Evolutionary conservation across 2,113 vertebrate species (phyloP), one percentile per base, ranked within the genome.

Genomic region (Ceyx margarethae): DNA sequence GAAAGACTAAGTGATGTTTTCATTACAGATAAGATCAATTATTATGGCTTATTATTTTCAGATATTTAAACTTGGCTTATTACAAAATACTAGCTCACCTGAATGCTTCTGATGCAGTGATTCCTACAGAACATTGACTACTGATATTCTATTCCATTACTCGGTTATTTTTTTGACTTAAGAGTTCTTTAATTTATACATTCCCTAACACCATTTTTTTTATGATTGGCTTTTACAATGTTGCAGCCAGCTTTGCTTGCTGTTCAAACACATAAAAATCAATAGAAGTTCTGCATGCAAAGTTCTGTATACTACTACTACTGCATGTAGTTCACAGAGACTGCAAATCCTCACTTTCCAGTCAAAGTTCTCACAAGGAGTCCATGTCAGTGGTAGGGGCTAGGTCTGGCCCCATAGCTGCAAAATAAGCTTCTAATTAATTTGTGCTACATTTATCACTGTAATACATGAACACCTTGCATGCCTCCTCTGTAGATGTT

Each of bases 11-110:
- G 16, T 50, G 25, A 11, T 75, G 51, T 53, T 90, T 95, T 88
- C 60, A 79, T 84, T 91, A 50, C 45, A 86, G 19, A 28, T 87
- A 81, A 16, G 42, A 89, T 94, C 64, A 75, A 74, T 92, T 94
- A 90, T 86, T 83, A 80, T 37, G 43, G 68, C 13, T 91, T 46
- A 67, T 89, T 89, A 87, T 90, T 91, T 92, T 95, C 79, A 95
- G 81, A 79, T 87, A 53, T 82, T 91, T n/a, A 86, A 72, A 15
- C 26, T 42, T 84, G 22, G 67, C 28, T 88, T 81, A n/a, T 86
- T 91, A 82, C 42, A 93, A 89, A 95, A 60, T 57, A 18, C 35
- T 64, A 89, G 45, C 48, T 80, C 51, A 87, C 78, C 45, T 0
- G 0, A 90, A 75, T 61, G 23, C 3, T 93, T 42, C 60, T 0